Conservation (phyloP, 2,113 vertebrate genomes). For the Ctenomys sociabilis region DNA sequence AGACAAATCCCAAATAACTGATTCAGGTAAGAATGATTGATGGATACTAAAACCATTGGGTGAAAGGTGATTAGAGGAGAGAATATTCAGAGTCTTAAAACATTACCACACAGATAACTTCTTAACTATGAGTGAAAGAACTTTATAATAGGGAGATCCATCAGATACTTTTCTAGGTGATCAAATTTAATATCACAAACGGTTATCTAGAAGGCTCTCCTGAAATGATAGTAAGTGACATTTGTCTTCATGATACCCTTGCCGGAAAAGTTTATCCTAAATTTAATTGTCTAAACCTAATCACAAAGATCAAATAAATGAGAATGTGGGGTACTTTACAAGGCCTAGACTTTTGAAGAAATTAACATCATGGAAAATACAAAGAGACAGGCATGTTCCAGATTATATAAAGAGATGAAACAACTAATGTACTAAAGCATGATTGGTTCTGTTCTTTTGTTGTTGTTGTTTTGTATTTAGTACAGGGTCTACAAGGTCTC, state of each 20-base stretch:
- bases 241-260: constrained; percentile 6
- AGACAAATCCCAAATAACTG: constrained; percentile 6
- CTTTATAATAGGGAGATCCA: constrained; percentile 9
- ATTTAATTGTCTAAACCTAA: too few species aligned
- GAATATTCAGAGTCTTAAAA: constrained; percentile 17
- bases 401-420: constrained; percentile 55
- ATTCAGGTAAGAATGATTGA: background rate
- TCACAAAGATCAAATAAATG: constrained; percentile 42
- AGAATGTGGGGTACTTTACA: background rate
- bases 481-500: too few species aligned
- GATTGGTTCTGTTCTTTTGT: too few species aligned
- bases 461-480: too few species aligned
- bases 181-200: constrained; percentile 46
- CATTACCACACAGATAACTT: constrained; percentile 7
- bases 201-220: background rate
- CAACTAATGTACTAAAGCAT: constrained; percentile 46
- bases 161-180: background rate
- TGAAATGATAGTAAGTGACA: background rate
- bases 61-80: background rate
- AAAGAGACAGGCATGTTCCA: background rate
- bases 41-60: background rate
- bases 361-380: constrained; percentile 31
- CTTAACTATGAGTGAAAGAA: constrained; percentile 18
- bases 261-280: constrained; percentile 25
- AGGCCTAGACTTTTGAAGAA: constrained; percentile 47